Base-by-base conservation (phyloP, 2,888 invertebrate species). In the Melieria crassipennis region DNA sequence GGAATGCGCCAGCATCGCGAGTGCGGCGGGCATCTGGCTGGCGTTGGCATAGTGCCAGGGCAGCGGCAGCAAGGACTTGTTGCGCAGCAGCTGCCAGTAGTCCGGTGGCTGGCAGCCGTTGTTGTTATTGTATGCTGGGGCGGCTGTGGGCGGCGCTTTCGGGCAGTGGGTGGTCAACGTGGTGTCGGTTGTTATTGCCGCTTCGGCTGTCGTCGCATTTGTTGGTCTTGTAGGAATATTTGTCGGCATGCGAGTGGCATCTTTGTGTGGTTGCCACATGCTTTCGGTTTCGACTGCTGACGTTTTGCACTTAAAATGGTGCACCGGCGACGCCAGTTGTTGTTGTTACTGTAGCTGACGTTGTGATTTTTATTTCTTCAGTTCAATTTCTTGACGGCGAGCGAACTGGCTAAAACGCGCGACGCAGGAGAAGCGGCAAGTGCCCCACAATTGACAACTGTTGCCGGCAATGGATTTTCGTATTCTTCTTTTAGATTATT, bases 1-100 rank as follows among this genome's bases (percentile, higher is more conserved):
- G n/a, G 63, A 4, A 46, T 30, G 30, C 30, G 30, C 30, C 30
- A 30, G 30, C 30, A 30, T 30, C 43, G 10, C 7, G 30, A 30
- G 30, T 30, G 30, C 30, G 30, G 30, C 30, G 2, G 5, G 16
- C 52, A 64, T 11, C 7, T 13, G 64, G 16, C 64, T 11, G 30
- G 64, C 13, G 16, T 64, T 48, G 42, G 52, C 55, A 50, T 43
- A 50, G 42, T 62, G 62, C 62, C 46, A 62, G n/a, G 46, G n/a
- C 16, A 46, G 45, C 6, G 16, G 10, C 7, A 58, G 16, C 58
- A 16, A 58, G 16, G 13, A 58, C 58, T 6, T 58, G 58, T 13
- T 58, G 58, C 58, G 58, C 30, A 13, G 10, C 4, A 16, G 30
- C 30, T 58, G 58, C 13, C 42, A 10, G 16, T 10, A 58, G 10